Conservation (phyloP, 2,797 vertebrate genomes). For the Chromobotia macracanthus region DNA sequence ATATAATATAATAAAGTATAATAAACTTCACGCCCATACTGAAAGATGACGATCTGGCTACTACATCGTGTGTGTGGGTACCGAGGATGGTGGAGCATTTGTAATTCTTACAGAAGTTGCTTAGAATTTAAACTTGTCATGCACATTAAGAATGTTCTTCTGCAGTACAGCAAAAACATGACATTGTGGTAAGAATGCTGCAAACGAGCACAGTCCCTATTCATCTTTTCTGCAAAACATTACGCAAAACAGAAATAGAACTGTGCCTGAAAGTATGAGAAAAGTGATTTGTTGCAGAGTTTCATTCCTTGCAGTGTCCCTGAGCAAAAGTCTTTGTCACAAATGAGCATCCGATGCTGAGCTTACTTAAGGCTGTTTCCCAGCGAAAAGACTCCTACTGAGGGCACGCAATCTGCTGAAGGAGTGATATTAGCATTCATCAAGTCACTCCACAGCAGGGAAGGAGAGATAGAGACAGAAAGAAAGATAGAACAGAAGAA, state of each 20-base stretch:
- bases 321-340: slow-evolving; percentile 23
- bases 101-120: no score
- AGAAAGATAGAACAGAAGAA: slow-evolving; percentile 62
- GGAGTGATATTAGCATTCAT: slow-evolving; percentile 48
- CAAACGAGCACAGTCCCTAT: slow-evolving; percentile 16
- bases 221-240: slow-evolving; percentile 14
- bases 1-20: no score
- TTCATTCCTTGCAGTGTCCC: slow-evolving; percentile 28
- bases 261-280: slow-evolving; percentile 19
- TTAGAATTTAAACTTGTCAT: no score
- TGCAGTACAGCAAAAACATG: slow-evolving; percentile 34
- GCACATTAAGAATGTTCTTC: not conserved
- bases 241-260: slow-evolving; percentile 30
- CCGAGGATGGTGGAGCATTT: no score
- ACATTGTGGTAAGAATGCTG: slow-evolving; percentile 34
- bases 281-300: slow-evolving; percentile 20
- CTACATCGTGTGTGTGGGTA: no score
- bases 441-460: slow-evolving; percentile 48
- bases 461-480: slow-evolving; percentile 61
- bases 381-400: slow-evolving; percentile 18
- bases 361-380: slow-evolving; percentile 37
- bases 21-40: no score
- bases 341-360: slow-evolving; percentile 33
- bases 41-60: no score
- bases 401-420: slow-evolving; percentile 43